Evolutionary conservation across 2,888 invertebrate species (phyloP), one percentile per base, ranked within the genome.

Genomic region (Chrysolina haemoptera): DNA sequence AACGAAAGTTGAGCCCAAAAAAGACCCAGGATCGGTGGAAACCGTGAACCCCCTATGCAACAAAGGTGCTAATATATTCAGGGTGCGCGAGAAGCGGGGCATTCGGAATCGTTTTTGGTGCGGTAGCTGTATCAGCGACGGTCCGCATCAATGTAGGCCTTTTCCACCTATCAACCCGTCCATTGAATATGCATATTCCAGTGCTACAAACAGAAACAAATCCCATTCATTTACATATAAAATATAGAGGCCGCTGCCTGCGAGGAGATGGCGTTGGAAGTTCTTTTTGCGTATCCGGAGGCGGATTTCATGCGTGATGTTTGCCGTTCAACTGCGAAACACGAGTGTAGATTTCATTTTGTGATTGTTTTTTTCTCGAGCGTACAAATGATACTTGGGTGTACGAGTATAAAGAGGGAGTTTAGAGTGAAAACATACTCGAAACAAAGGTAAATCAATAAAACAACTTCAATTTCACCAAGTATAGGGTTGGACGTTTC

Each of bases 131-230:
- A 53, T 71, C 64, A 68, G 73, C 74, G 46, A 70, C 68, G 55
- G 50, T 66, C 64, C 74, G 68, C 68, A 63, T 73, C 72, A 73
- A 73, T 64, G 78, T 73, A 76, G 77, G 75, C 77, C 75, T 66
- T 66, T 50, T 35, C 48, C 35, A 75, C 76, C 77, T 78, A 79
- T 78, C 75, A 75, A 64, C 68, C 43, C 53, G 68, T 68, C 80
- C 77, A 79, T 79, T 80, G 80, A 79, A 80, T 80, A 80, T 80
- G 78, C 75, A 80, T 78, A 75, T 73, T 73, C 68, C 67, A 20
- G 68, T 73, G 35, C 27, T 59, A 59, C 59, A 77, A 76, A 77
- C 76, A 77, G 78, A 77, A 77, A 78, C 75, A 77, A 71, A 77
- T 77, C 68, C 59, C 76, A 70, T 74, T 77, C 73, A 77, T 79